phyloP scores from a whole-genome alignment of 23 tunicate species.

The Halocynthia roretzi region DNA sequence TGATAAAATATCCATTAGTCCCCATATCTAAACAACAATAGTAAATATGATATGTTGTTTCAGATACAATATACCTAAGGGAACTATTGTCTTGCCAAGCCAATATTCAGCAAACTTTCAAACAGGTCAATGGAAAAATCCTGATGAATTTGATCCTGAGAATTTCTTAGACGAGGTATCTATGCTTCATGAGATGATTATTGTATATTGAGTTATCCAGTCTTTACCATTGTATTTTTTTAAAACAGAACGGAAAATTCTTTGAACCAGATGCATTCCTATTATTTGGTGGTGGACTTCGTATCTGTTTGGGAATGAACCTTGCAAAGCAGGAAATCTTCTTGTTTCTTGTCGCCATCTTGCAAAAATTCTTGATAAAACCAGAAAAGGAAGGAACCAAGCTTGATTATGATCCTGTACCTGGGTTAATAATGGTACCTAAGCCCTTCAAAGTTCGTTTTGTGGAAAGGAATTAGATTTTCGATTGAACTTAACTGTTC shows the following conservation, averaged over 20 bases:
- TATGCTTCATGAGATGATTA: background rate
- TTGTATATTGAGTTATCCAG: too few relatives aligned
- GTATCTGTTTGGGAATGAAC: background rate
- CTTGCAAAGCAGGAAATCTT: conserved; percentile 10
- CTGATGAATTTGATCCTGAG: background rate
- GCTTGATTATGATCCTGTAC: background rate
- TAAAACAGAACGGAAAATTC: background rate
- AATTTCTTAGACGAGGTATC: conserved; percentile 3
- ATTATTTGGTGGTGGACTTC: conserved; percentile 1
- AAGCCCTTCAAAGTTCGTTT: background rate
- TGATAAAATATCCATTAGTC: too few relatives aligned
- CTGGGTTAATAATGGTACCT: background rate
- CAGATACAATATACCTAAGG: conserved; percentile 2
- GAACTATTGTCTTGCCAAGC: background rate
- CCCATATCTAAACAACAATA: too few relatives aligned
- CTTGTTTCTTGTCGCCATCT: background rate
- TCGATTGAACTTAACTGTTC: too few relatives aligned
- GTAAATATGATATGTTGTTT: too few relatives aligned
- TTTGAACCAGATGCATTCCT: conserved; percentile 4
- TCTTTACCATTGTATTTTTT: too few relatives aligned
- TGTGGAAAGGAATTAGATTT: background rate
- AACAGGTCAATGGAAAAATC: background rate
- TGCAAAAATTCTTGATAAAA: conserved; percentile 1
- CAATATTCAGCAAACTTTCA: conserved; percentile 5
- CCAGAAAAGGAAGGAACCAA: background rate